Evolutionary conservation across 1,140 invertebrate species (phyloP).

Genomic region (Heliconius himera): DNA sequence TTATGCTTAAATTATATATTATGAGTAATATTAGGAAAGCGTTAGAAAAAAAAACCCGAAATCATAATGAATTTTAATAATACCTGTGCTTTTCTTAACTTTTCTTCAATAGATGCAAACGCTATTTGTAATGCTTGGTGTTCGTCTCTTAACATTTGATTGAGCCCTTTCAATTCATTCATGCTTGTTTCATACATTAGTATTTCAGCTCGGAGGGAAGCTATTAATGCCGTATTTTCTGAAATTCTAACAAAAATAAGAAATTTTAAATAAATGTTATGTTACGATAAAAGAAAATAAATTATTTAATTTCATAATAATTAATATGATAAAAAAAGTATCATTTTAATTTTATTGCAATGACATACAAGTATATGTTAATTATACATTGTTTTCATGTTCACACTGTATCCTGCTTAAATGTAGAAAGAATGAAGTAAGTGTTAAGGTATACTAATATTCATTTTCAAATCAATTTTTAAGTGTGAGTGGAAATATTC

Average conservation of each 20-base stretch:
- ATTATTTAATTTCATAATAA: too few relatives aligned
- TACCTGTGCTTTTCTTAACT: slow-evolving; percentile 92
- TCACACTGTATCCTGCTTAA: too few relatives aligned
- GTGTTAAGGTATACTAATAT: too few relatives aligned
- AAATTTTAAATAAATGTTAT: not conserved
- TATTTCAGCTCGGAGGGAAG: slow-evolving; percentile 86
- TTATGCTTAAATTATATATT: too few relatives aligned
- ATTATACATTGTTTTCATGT: too few relatives aligned
- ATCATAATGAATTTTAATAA: slow-evolving; percentile 12
- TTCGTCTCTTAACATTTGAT: slow-evolving; percentile 96
- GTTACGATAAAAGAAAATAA: too few relatives aligned
- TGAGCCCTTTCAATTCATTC: slow-evolving; percentile 89
- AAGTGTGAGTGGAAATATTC: too few relatives aligned
- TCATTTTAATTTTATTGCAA: too few relatives aligned
- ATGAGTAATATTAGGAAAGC: not conserved
- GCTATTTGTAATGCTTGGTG: slow-evolving; percentile 96
- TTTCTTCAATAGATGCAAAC: slow-evolving; percentile 94
- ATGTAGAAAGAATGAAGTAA: too few relatives aligned
- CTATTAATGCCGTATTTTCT: slow-evolving; percentile 86
- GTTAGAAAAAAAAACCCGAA: not conserved
- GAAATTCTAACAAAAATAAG: slow-evolving; percentile 84
- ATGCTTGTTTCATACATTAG: slow-evolving; percentile 84
- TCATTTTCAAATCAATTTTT: too few relatives aligned
- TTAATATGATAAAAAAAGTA: too few relatives aligned
- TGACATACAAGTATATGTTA: too few relatives aligned